Conservation (phyloP, 2,888 invertebrate genomes). For the Drosophila acutilabella region DNA sequence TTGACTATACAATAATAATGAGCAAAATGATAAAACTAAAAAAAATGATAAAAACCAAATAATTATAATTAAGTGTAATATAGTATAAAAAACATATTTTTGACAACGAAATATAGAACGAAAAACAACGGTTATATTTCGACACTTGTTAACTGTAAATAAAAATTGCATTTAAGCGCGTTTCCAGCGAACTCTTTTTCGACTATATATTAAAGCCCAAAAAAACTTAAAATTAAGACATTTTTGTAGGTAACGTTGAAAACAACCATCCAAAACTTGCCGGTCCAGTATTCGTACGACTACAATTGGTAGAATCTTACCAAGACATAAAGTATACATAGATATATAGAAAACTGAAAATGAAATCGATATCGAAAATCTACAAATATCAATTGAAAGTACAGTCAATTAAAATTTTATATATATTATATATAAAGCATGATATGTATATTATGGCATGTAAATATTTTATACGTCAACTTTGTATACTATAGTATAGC, state of each 20-base stretch:
- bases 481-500: conserved; percentile 49
- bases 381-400: conserved; percentile 29
- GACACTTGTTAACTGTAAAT: conserved; percentile 46
- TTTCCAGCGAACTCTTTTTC: conserved; percentile 46
- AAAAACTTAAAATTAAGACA: background rate
- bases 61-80: conserved; percentile 20
- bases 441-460: conserved; percentile 15
- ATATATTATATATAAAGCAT: conserved; percentile 27
- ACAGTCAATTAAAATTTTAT: conserved; percentile 54
- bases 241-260: conserved; percentile 51
- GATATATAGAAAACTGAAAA: background rate
- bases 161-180: conserved; percentile 46
- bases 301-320: conserved; percentile 36
- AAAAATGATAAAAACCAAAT: background rate
- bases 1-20: background rate
- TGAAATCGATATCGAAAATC: conserved; percentile 22
- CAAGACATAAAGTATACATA: conserved; percentile 25
- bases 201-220: background rate
- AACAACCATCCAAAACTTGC: conserved; percentile 70
- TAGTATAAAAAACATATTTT: conserved; percentile 11
- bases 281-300: conserved; percentile 79
- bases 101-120: conserved; percentile 62
- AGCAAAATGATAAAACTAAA: background rate
- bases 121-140: conserved; percentile 41
- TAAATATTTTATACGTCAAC: conserved; percentile 46